Evolutionary conservation across 1,140 invertebrate genomes (phyloP), one percentile per base, ranked within the genome.

Genomic region (Triops cancriformis): DNA sequence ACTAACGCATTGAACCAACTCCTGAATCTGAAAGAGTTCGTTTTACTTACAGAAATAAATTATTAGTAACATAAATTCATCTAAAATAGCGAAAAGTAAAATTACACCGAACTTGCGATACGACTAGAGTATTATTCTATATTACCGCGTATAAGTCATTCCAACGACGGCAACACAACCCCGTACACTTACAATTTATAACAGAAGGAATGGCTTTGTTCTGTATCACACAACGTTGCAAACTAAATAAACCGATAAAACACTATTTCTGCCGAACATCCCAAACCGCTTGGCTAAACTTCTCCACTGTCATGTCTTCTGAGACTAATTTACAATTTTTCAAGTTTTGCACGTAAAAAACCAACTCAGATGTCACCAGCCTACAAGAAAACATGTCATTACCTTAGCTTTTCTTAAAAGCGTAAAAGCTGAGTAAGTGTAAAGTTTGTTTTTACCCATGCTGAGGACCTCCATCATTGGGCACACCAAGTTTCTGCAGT

Each of bases 391-490:
- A 80, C 81, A 75, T 80, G 78, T 72, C 28, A 75, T 73, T 9
- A n/a, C 43, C 26, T 26, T 14, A 75, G 10, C 42, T 45, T 2
- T 43, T 31, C 23, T 76, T 43, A 76, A 45, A 51, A 23, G 77
- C 26, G 31, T 23, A 77, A 72, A 23, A 45, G 43, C 45, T n/a
- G n/a, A n/a, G n/a, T n/a, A n/a, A n/a, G n/a, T n/a, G n/a, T 77
- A 45, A 27, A n/a, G 26, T 26, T 76, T 45, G 51, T 79, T 83
- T 84, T 86, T 84, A 90, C 89, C 96, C 96, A 84, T 98, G 96
- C 83, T 97, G 94, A 0, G 97, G 96, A 42, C 96, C 95, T 72
- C 96, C 96, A 86, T 98, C 95, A 81, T 96, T 97, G 27, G 91
- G 90, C 79, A 98, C 94, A 83, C 95, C 94, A 86, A 97, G 90